Evolutionary conservation across 2,888 invertebrate genomes (phyloP).

Genomic region (Oligia fasciuncula): DNA sequence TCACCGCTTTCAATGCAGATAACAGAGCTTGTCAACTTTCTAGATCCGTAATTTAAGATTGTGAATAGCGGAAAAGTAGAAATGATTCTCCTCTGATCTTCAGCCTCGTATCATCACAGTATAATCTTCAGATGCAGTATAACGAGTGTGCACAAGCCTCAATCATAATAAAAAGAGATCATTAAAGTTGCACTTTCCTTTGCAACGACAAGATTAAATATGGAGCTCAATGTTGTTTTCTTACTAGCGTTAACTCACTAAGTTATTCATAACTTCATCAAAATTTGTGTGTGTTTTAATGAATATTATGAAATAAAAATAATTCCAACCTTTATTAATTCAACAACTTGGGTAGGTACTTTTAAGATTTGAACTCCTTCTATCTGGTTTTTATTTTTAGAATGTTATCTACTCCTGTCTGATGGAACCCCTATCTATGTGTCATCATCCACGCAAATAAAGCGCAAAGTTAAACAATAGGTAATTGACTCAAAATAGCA

Average conservation of each 20-base stretch:
- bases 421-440: conserved; percentile 6
- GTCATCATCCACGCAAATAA: conserved; percentile 44
- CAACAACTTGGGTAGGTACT: background rate
- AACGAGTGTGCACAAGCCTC: conserved; percentile 9
- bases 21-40: conserved; percentile 50
- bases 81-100: conserved; percentile 56
- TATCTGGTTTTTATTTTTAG: conserved; percentile 12
- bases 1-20: conserved; percentile 40
- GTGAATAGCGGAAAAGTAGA: conserved; percentile 48
- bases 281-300: conserved; percentile 23
- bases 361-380: conserved; percentile 19
- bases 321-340: background rate
- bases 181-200: conserved; percentile 30
- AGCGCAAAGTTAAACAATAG: conserved; percentile 32
- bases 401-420: conserved; percentile 20
- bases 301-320: conserved; percentile 15
- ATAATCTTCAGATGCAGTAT: conserved; percentile 36
- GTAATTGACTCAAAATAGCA: conserved; percentile 40
- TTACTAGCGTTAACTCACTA: conserved; percentile 6
- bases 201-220: conserved; percentile 24
- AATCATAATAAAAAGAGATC: conserved; percentile 43
- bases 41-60: conserved; percentile 63
- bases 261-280: conserved; percentile 42
- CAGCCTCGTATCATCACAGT: conserved; percentile 19
- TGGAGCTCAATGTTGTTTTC: conserved; percentile 35